Conservation (phyloP, 2,797 vertebrate species). For the Cyprinella venusta region DNA sequence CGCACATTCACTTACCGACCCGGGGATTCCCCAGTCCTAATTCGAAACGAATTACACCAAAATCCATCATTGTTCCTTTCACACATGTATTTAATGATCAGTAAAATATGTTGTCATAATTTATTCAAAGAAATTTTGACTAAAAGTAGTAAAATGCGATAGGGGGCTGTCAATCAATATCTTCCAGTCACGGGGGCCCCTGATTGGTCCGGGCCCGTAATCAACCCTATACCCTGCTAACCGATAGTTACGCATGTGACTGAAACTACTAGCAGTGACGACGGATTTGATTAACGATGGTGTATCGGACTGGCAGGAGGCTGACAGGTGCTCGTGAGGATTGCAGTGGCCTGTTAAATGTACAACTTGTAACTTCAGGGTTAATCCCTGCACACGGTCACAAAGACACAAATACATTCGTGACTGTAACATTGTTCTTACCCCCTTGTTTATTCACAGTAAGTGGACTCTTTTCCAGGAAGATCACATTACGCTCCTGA, state of each 20-base stretch:
- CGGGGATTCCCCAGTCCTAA: no score
- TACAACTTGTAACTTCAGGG: conserved; percentile 17
- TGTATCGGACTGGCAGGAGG: background rate
- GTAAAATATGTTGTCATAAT: no score
- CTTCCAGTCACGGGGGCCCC: no score
- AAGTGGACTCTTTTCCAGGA: conserved; percentile 21
- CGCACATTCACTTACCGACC: no score
- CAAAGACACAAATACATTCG: conserved; percentile 27
- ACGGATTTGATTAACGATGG: background rate
- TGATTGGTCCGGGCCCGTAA: no score
- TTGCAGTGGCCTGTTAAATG: conserved; percentile 1
- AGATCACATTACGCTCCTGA: conserved; percentile 24
- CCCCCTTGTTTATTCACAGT: conserved; percentile 23
- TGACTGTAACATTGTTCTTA: conserved; percentile 6
- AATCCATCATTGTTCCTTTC: no score
- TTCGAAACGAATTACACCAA: no score
- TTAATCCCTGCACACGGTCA: conserved; percentile 40
- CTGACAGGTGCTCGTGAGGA: conserved; percentile 16
- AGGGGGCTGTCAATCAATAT: no score
- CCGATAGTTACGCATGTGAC: background rate
- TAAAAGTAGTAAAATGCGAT: no score
- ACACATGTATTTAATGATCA: no score
- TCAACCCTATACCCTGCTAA: no score
- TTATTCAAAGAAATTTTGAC: no score
- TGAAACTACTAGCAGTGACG: background rate